Percentiles rank a stretch among this genome's conserved stretches.
These are phyloP conservation scores for Diploscapter pachys DNA, from an alignment of 1,140 invertebrate species.

Conservation along the genomic window DNA sequence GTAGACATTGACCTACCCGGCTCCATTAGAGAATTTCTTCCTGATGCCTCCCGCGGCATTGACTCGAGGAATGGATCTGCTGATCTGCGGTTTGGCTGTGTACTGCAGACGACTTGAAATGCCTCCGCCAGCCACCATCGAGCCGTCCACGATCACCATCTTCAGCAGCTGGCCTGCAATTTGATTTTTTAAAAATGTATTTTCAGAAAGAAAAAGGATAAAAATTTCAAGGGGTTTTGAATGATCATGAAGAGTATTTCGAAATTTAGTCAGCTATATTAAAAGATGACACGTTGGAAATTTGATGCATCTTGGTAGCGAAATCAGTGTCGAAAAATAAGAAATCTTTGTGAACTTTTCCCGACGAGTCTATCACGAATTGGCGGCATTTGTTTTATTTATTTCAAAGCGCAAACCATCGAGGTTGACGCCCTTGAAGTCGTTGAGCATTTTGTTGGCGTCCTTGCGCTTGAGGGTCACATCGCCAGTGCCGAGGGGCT, in stretches of 20 bases:
- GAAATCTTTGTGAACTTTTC: not conserved
- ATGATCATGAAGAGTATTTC: no score
- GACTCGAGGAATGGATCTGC: not conserved
- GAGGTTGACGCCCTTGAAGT: conserved; percentile 23
- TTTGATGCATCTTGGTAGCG: no score
- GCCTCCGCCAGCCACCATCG: not conserved
- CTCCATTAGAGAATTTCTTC: not conserved
- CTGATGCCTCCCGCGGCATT: not conserved
- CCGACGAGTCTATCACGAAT: no score
- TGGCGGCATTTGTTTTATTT: not conserved
- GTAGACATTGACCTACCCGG: no score
- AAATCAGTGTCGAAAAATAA: not conserved
- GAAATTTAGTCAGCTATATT: not conserved
- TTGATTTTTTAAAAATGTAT: no score
- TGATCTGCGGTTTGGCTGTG: not conserved
- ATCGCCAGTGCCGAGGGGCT: conserved; percentile 16
- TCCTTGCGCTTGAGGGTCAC: conserved; percentile 7
- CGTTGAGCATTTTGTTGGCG: conserved; percentile 15
- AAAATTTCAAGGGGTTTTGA: not conserved
- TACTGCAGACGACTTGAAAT: conserved; percentile 9
- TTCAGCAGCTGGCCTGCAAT: not conserved
- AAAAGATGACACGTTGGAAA: not conserved
- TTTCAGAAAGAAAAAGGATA: not conserved
- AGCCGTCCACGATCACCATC: conserved; percentile 24
- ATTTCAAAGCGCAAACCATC: conserved; percentile 7